Base-by-base conservation (phyloP, 1,140 invertebrate genomes). In the Cydia amplana region DNA sequence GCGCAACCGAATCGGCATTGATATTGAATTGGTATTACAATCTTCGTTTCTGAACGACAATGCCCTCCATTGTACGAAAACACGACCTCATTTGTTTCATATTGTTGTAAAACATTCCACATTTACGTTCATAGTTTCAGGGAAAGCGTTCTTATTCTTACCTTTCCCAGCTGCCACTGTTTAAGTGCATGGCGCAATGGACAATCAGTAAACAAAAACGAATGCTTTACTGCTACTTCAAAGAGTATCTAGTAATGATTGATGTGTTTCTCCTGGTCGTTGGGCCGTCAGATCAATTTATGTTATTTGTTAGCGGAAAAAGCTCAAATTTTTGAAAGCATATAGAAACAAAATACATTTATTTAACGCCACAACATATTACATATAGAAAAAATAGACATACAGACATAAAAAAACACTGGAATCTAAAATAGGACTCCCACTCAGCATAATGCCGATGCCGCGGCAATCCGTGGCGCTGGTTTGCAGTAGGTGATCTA, bases 141-240 rank as follows among this genome's bases (percentile, higher is more conserved):
- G 20, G 78, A 78, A 75, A 79, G 74, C 81, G 77, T 79, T 79
- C 77, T 78, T 78, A 75, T 77, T 83, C 51, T 55, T 18, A 23
- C 55, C 51, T 3, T 60, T 12, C 55, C 55, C 55, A 60, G 55
- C 55, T 60, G 55, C 55, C 55, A 51, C 49, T 51, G 75, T 81
- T 83, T 82, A 81, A 80, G 80, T 80, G 78, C 77, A 79, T 84
- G 80, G 80, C 77, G 84, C 82, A 83, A 84, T 80, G 78, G 78
- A 85, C 82, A 77, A 84, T 77, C 77, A 86, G 86, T 88, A 88
- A 86, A 88, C 86, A 88, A 67, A 73, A 46, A 60, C 55, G 55
- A 12, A 74, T 76, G 82, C 82, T 87, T 85, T 85, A 77, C 55
- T 82, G 81, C 80, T 78, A 88, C 85, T 85, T 91, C 89, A 91